Evolutionary conservation across 2,888 invertebrate genomes (phyloP).

Genomic region (Sminthurinus aureus): DNA sequence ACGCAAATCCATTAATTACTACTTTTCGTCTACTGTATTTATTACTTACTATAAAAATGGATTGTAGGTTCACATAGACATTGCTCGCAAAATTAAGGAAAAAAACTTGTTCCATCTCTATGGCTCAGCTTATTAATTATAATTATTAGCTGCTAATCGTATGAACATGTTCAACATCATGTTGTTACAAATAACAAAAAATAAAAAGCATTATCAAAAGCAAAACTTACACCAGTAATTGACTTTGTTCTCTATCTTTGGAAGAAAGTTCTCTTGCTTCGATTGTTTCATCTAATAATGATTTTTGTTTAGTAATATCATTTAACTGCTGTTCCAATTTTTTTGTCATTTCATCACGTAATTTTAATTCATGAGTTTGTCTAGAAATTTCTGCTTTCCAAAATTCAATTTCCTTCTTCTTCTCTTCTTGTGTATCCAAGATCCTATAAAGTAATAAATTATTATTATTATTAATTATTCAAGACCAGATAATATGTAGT

Average conservation of each 20-base stretch:
- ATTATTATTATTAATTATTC: background rate
- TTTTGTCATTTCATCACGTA: conserved; percentile 32
- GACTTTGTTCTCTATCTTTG: conserved; percentile 22
- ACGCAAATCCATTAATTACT: too few species aligned
- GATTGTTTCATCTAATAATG: conserved; percentile 35
- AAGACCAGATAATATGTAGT: too few species aligned
- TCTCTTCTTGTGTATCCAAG: conserved; percentile 11
- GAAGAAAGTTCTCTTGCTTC: conserved; percentile 19
- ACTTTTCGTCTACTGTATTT: too few species aligned
- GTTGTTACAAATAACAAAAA: too few species aligned
- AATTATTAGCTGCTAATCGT: too few species aligned
- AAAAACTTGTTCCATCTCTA: too few species aligned
- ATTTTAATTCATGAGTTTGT: conserved; percentile 32
- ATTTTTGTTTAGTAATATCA: conserved; percentile 36
- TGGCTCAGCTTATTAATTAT: too few species aligned
- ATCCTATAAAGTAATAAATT: conserved; percentile 8
- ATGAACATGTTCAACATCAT: too few species aligned
- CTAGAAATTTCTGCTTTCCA: conserved; percentile 36
- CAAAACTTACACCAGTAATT: conserved; percentile 29
- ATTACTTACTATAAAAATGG: too few species aligned
- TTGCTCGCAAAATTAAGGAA: too few species aligned
- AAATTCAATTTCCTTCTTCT: conserved; percentile 16
- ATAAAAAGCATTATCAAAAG: too few species aligned
- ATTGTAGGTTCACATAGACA: too few species aligned
- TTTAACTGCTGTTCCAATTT: conserved; percentile 27